phyloP scores from a whole-genome alignment of 2,113 vertebrate genomes.

The Scatophagus argus region DNA sequence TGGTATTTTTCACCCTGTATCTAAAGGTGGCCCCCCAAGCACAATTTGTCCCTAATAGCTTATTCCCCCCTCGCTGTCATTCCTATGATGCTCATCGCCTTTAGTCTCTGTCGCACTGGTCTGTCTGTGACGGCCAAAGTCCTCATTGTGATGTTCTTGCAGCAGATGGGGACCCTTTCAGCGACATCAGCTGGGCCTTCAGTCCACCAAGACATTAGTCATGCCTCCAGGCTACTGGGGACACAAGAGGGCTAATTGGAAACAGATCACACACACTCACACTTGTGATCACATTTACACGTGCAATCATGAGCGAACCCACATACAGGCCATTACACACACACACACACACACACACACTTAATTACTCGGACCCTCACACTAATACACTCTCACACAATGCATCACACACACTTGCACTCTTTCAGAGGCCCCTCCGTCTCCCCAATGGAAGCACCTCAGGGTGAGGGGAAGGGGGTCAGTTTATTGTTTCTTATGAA shows the following conservation, averaged over 20 bases:
- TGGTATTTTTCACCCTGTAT: conserved; percentile 42
- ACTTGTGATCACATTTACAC: conserved; percentile 72
- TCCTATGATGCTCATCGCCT: conserved; percentile 51
- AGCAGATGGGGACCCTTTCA: conserved; percentile 81
- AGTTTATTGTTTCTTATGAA: conserved; percentile 77
- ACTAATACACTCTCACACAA: conserved; percentile 69
- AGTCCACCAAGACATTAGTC: conserved; percentile 75
- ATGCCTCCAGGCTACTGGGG: conserved; percentile 71
- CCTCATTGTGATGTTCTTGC: conserved; percentile 67
- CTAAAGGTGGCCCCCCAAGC: conserved; percentile 47
- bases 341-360: conserved; percentile 57
- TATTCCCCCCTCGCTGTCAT: conserved; percentile 34
- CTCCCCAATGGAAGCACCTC: conserved; percentile 74
- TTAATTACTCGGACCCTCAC: conserved; percentile 72
- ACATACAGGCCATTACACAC: conserved; percentile 32
- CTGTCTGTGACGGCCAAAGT: conserved; percentile 62
- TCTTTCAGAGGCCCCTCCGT: conserved; percentile 68
- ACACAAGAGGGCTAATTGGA: conserved; percentile 76
- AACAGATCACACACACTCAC: conserved; percentile 75
- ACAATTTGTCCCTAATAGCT: conserved; percentile 69
- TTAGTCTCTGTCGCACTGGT: conserved; percentile 41
- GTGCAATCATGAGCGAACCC: conserved; percentile 46
- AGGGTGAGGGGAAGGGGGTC: conserved; percentile 77
- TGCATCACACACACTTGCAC: conserved; percentile 68
- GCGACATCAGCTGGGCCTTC: conserved; percentile 67